Conservation (phyloP, 1,140 invertebrate species). For the Phenacoccus solenopsis region DNA sequence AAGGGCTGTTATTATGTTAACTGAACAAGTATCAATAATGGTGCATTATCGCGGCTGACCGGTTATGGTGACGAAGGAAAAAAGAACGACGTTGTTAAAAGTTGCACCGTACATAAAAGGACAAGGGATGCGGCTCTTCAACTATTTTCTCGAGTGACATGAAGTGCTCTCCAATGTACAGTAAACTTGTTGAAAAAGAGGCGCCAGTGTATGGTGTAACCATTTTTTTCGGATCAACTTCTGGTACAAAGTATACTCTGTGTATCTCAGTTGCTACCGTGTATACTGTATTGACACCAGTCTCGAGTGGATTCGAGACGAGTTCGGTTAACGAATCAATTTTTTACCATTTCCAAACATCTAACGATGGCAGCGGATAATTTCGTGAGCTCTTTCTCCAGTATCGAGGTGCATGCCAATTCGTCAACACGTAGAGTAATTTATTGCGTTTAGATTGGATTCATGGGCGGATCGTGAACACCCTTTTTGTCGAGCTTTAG, state of each 20-base stretch:
- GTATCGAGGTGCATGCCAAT: neutral
- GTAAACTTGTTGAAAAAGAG: conserved; percentile 13
- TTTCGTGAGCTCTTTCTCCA: neutral
- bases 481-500: neutral
- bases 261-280: too few relatives aligned
- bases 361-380: too few relatives aligned
- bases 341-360: too few relatives aligned
- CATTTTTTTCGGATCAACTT: neutral
- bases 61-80: neutral
- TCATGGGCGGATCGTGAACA: neutral
- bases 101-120: neutral
- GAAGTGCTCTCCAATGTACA: conserved; percentile 5
- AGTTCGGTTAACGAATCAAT: too few relatives aligned
- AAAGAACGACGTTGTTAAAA: neutral
- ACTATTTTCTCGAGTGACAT: conserved; percentile 7
- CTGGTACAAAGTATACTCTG: neutral
- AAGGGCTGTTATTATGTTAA: conserved; percentile 5
- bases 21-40: conserved; percentile 15
- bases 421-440: neutral
- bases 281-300: too few relatives aligned
- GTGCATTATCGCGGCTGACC: conserved; percentile 11
- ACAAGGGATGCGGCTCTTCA: neutral
- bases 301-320: too few relatives aligned
- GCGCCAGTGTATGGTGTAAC: neutral
- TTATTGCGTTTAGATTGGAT: conserved; percentile 2